These are phyloP conservation scores for Caenorhabditis inopinata DNA, from an alignment of 1,140 invertebrate species.

Conservation along the genomic window DNA sequence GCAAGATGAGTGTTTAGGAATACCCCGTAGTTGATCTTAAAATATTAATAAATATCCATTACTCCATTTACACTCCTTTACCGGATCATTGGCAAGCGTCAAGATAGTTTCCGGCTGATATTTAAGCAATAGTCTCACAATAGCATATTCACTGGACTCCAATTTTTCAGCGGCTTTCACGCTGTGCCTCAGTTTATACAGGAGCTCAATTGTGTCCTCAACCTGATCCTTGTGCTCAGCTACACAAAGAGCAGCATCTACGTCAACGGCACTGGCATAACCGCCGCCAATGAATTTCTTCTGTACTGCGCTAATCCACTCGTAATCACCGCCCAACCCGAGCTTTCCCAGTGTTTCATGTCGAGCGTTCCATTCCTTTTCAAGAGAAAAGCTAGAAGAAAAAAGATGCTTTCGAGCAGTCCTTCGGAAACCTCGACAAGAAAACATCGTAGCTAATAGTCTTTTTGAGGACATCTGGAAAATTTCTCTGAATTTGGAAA, in stretches of 20 bases:
- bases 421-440: neutral
- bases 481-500: neutral
- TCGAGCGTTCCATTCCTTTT: constrained; percentile 33
- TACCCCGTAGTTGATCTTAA: constrained; percentile 78
- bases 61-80: constrained; percentile 34
- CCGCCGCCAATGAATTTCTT: constrained; percentile 63
- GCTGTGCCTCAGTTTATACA: constrained; percentile 72
- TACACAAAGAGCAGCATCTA: constrained; percentile 57
- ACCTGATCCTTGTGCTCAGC: constrained; percentile 57
- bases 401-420: neutral
- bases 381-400: neutral
- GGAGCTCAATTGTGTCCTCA: constrained; percentile 57
- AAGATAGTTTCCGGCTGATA: constrained; percentile 73
- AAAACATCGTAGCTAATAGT: neutral
- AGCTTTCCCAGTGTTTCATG: constrained; percentile 52
- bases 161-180: constrained; percentile 74
- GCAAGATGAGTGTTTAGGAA: constrained; percentile 79
- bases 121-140: constrained; percentile 74
- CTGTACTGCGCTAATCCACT: constrained; percentile 62
- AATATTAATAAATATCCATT: constrained; percentile 12
- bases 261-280: constrained; percentile 60
- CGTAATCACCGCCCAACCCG: constrained; percentile 56
- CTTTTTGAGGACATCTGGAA: constrained; percentile 29
- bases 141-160: constrained; percentile 79
- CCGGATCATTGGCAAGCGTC: constrained; percentile 76